Conservation (phyloP, 1,140 invertebrate species). For the Heliconius melpomene region DNA sequence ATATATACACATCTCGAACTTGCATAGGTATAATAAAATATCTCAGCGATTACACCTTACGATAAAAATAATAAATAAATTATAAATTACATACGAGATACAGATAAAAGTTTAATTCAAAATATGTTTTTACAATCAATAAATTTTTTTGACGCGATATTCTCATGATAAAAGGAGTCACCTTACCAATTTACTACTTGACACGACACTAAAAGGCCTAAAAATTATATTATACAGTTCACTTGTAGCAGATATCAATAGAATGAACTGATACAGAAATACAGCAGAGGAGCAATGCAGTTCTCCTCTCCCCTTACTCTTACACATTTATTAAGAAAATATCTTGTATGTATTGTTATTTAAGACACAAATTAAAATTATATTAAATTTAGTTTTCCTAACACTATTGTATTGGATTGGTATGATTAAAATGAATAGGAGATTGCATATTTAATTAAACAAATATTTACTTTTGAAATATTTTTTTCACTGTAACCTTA, state of each 20-base stretch:
- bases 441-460: no score
- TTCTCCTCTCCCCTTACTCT: background rate
- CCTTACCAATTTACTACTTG: conserved; percentile 40
- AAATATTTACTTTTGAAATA: background rate
- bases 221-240: conserved; percentile 21
- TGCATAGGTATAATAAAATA: background rate
- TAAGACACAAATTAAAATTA: background rate
- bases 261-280: conserved; percentile 40
- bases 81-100: conserved; percentile 22
- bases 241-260: conserved; percentile 21
- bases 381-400: background rate
- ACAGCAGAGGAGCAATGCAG: conserved; percentile 43
- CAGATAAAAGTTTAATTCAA: conserved; percentile 22
- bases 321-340: background rate
- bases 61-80: background rate
- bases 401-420: background rate
- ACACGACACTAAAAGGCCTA: conserved; percentile 39
- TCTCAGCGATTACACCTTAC: background rate
- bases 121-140: conserved; percentile 32
- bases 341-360: background rate
- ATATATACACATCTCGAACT: background rate
- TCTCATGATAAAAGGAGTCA: conserved; percentile 42
- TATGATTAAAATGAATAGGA: no score
- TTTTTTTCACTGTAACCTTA: background rate
- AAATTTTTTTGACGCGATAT: conserved; percentile 31